Evolutionary conservation across 2,113 vertebrate species (phyloP).

Genomic region (Cyanistes caeruleus): DNA sequence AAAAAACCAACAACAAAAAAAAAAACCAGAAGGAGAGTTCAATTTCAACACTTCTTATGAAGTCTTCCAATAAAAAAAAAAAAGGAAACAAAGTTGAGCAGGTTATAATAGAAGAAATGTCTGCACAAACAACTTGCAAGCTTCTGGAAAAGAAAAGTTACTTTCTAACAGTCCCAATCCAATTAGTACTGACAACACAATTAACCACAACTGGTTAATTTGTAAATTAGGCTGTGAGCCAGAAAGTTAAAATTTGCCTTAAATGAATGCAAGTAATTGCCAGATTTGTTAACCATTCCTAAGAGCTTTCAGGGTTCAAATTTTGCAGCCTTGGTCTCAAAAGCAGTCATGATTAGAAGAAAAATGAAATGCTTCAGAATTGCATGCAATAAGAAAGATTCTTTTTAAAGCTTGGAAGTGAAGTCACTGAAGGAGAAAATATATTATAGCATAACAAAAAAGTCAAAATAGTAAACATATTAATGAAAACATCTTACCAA

Average conservation of each 20-base stretch:
- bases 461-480: neutral
- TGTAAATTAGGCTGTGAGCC: neutral
- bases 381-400: neutral
- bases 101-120: neutral
- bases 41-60: neutral
- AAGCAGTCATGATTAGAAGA: neutral
- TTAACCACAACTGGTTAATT: neutral
- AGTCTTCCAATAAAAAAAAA: neutral
- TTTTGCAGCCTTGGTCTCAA: neutral
- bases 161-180: neutral
- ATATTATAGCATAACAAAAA: neutral
- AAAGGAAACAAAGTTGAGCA: neutral
- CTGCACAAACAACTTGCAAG: neutral
- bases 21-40: neutral
- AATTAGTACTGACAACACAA: neutral
- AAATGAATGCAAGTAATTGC: neutral
- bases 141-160: neutral
- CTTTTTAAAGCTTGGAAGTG: neutral
- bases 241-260: neutral
- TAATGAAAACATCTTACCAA: conserved; percentile 66
- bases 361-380: neutral
- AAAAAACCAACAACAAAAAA: neutral
- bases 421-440: neutral
- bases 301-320: neutral
- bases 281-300: neutral